phyloP scores from a whole-genome alignment of 2,797 vertebrate genomes.

The Rhadinocentrus ornatus region DNA sequence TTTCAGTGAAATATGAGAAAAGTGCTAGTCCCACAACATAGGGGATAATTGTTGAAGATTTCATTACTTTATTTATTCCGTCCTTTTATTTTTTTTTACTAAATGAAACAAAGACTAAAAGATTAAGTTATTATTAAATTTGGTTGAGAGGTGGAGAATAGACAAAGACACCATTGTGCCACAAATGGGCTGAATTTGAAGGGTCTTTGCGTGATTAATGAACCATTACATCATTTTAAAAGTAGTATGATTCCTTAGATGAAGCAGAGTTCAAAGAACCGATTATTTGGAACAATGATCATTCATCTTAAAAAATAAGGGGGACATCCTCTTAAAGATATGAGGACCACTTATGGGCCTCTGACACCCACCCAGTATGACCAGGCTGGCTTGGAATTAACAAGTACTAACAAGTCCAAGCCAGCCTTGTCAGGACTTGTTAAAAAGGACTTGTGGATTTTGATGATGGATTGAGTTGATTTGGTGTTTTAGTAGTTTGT shows the following conservation, averaged over 20 bases:
- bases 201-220: background rate
- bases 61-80: background rate
- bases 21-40: background rate
- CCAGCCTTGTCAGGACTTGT: too few relatives aligned
- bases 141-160: background rate
- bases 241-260: background rate
- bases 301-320: too few relatives aligned
- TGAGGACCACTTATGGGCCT: too few relatives aligned
- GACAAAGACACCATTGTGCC: background rate
- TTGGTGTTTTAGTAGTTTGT: too few relatives aligned
- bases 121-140: background rate
- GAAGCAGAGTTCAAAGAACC: too few relatives aligned
- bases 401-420: too few relatives aligned
- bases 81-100: background rate
- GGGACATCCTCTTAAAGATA: too few relatives aligned
- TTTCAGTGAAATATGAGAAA: slow-evolving; percentile 20
- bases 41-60: background rate
- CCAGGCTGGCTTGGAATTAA: too few relatives aligned
- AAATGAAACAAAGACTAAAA: background rate
- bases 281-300: too few relatives aligned
- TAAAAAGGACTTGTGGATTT: too few relatives aligned
- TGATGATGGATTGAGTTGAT: too few relatives aligned
- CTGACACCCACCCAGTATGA: too few relatives aligned
- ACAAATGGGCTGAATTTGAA: background rate
- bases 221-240: background rate